Evolutionary conservation across 2,888 invertebrate genomes (phyloP).

Genomic region (Stenodera caucasica): DNA sequence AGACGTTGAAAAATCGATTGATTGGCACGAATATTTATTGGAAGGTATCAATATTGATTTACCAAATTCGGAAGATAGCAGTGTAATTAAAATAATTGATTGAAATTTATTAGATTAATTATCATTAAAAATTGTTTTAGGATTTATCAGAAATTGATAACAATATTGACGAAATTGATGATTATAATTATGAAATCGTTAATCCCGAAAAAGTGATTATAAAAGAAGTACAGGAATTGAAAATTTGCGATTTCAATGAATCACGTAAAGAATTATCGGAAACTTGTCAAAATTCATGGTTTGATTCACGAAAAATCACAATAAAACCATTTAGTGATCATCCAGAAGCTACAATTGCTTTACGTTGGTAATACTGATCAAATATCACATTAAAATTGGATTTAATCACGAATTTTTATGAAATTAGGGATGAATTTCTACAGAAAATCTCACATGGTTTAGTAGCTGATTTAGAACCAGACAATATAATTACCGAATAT

Average conservation of each 20-base stretch:
- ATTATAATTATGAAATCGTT: too few relatives aligned
- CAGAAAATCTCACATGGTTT: constrained; percentile 41
- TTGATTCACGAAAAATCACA: constrained; percentile 36
- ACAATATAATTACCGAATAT: constrained; percentile 50
- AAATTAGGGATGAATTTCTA: constrained; percentile 48
- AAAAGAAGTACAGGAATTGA: constrained; percentile 11
- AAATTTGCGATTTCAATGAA: constrained; percentile 36
- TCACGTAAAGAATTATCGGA: constrained; percentile 39
- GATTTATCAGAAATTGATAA: constrained; percentile 14
- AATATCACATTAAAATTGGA: neutral
- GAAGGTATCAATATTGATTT: constrained; percentile 52
- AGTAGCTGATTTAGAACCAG: constrained; percentile 35
- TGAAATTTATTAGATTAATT: neutral
- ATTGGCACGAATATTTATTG: constrained; percentile 58
- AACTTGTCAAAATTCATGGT: constrained; percentile 49
- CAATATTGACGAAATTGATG: too few relatives aligned
- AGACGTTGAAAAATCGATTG: constrained; percentile 53
- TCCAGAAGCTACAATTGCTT: constrained; percentile 28
- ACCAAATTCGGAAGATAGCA: constrained; percentile 36
- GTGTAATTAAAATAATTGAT: constrained; percentile 28
- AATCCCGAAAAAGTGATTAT: neutral
- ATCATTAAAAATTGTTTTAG: neutral
- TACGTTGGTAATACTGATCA: neutral
- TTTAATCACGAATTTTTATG: neutral
- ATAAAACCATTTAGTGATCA: constrained; percentile 43